Percentiles rank a stretch among this genome's conserved stretches.
Conservation (phyloP, 2,113 vertebrate genomes). For the Struthio camelus region DNA sequence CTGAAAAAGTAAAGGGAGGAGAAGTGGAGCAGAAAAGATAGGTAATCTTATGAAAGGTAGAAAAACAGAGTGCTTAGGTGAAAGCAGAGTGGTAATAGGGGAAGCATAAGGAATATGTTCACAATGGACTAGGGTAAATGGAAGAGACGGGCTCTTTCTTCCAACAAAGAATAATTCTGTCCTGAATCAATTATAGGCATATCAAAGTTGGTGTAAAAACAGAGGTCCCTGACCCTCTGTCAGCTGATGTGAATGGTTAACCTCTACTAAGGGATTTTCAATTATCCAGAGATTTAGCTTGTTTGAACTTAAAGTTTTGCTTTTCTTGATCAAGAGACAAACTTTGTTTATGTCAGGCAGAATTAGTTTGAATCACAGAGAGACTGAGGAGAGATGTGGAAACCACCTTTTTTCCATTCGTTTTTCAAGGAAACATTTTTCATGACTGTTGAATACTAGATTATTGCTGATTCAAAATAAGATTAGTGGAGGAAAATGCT, state of each 20-base stretch:
- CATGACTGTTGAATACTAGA: not conserved
- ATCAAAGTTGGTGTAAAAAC: not conserved
- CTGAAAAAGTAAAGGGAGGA: not conserved
- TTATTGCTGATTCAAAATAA: not conserved
- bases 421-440: not conserved
- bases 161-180: not conserved
- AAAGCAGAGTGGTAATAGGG: not conserved
- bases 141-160: not conserved
- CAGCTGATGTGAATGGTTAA: not conserved
- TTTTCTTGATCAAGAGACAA: not conserved
- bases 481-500: not conserved
- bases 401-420: not conserved
- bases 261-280: not conserved
- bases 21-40: not conserved
- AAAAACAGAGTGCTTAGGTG: not conserved
- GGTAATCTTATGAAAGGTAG: not conserved
- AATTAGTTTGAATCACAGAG: not conserved
- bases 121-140: not conserved
- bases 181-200: not conserved
- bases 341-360: not conserved
- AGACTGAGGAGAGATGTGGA: not conserved
- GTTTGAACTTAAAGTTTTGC: not conserved
- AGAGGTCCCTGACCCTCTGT: not conserved
- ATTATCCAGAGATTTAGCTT: not conserved
- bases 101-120: not conserved